A percentile compares a stretch with the other conserved stretches of the same genome.
phyloP scores from a whole-genome alignment of 2,797 vertebrate species.

The Enteromius radiatus region DNA sequence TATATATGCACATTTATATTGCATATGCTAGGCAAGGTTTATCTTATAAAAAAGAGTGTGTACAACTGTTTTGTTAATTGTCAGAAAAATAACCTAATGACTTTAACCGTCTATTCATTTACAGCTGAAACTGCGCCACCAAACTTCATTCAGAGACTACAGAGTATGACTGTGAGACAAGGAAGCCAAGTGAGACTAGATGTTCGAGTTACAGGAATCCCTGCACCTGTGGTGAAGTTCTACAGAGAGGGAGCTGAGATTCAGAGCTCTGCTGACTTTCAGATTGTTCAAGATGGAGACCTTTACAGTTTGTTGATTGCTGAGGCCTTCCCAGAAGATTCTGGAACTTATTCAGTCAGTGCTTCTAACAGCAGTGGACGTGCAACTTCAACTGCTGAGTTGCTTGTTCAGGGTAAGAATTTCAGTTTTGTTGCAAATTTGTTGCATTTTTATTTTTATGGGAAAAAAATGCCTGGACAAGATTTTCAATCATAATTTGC shows the following conservation, averaged over 20 bases:
- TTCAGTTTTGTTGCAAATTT: background rate
- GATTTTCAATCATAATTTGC: constrained; percentile 28
- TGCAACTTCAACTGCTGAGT: constrained; percentile 94
- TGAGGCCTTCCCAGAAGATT: constrained; percentile 97
- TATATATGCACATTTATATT: background rate
- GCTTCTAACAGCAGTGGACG: constrained; percentile 95
- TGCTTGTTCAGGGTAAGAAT: constrained; percentile 89
- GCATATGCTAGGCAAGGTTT: background rate
- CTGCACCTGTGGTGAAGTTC: constrained; percentile 97
- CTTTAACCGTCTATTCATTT: constrained; percentile 19
- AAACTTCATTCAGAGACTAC: constrained; percentile 94
- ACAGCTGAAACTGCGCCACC: constrained; percentile 94
- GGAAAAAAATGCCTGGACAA: background rate
- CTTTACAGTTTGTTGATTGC: constrained; percentile 95
- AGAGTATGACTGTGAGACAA: constrained; percentile 93
- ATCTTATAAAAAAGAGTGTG: background rate
- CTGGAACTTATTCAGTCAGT: constrained; percentile 94
- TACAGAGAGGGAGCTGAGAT: constrained; percentile 98
- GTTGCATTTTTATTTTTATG: background rate
- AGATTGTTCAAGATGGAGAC: constrained; percentile 95
- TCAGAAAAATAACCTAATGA: background rate
- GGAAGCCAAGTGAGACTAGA: constrained; percentile 96
- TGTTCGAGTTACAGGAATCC: constrained; percentile 94
- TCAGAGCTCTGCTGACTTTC: constrained; percentile 96
- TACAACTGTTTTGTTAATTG: background rate